Conservation (phyloP, 2,888 invertebrate species). For the Congeria kusceri region DNA sequence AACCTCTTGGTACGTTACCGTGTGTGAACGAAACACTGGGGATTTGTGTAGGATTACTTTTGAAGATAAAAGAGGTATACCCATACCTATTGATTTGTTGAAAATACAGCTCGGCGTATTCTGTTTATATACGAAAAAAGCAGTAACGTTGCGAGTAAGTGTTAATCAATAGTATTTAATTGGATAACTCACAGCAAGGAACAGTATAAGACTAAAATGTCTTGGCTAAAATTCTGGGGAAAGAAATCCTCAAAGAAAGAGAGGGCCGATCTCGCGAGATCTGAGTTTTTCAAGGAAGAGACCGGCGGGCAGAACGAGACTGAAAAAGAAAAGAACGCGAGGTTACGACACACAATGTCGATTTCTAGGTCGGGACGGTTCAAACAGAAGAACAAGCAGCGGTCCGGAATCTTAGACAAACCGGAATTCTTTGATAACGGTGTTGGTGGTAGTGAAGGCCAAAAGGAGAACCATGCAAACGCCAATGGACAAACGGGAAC, state of each 20-base stretch:
- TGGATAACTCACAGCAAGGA: too few species aligned
- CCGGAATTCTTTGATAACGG: constrained; percentile 70
- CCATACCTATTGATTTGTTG: too few species aligned
- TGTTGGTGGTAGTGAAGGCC: constrained; percentile 18
- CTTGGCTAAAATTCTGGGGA: constrained; percentile 73
- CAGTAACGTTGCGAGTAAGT: too few species aligned
- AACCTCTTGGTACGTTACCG: too few species aligned
- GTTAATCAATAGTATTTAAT: too few species aligned
- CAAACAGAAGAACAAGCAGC: constrained; percentile 77
- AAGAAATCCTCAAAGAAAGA: constrained; percentile 62
- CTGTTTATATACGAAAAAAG: too few species aligned
- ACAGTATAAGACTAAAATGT: constrained; percentile 44
- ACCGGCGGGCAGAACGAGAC: constrained; percentile 59
- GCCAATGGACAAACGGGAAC: background rate
- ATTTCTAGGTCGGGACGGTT: constrained; percentile 81
- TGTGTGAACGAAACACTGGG: too few species aligned
- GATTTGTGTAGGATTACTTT: too few species aligned
- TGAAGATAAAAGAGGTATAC: too few species aligned
- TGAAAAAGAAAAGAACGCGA: constrained; percentile 72
- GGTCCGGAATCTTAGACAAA: constrained; percentile 74
- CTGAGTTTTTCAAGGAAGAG: constrained; percentile 65
- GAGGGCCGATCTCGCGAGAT: constrained; percentile 60
- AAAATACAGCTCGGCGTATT: too few species aligned
- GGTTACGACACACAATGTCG: constrained; percentile 75
- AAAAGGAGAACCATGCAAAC: constrained; percentile 18